Evolutionary conservation across 2,888 invertebrate species (phyloP), one percentile per base, ranked within the genome.

Genomic region (Sarcophaga rosellei): DNA sequence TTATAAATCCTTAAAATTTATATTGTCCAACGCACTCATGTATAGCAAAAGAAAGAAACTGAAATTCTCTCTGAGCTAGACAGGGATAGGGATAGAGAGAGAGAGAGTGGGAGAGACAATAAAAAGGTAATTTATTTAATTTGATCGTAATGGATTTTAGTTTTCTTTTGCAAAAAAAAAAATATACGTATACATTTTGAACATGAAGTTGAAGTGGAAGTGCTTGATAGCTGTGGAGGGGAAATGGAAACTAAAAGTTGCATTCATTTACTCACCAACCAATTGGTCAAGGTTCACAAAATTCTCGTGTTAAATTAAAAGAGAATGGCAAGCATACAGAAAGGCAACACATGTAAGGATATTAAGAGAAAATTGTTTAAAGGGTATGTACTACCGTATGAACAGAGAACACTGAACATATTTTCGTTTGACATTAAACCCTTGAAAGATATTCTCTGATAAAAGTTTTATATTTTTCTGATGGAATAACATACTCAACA

Each of bases 231-330:
- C n/a, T n/a, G n/a, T n/a, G n/a, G n/a, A n/a, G n/a, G n/a, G 17
- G 17, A 53, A 17, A 17, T 4, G 5, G 17, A 15, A 53, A 17
- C 12, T 53, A 72, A 76, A 77, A 77, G 65, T 82, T 77, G 61
- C n/a, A 25, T 76, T 69, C 63, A 76, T 76, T 76, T 82, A 81
- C 80, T 80, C 83, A 74, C 74, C 69, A 76, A 81, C 23, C 84
- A 81, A 84, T 84, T 86, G 86, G 86, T 86, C 86, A 86, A 78
- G 86, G 81, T 84, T 78, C 84, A 84, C 62, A 75, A 81, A 81
- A 81, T 66, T 78, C 8, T 74, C 81, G 69, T 47, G 23, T 45
- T 8, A 74, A 83, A 68, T 73, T 72, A 80, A 77, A 45, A 20
- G 35, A 5, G 11, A 45, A 44, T n/a, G 21, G 61, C 10, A 20